Conservation (phyloP, 2,888 invertebrate species). For the Polymixis flavicincta region DNA sequence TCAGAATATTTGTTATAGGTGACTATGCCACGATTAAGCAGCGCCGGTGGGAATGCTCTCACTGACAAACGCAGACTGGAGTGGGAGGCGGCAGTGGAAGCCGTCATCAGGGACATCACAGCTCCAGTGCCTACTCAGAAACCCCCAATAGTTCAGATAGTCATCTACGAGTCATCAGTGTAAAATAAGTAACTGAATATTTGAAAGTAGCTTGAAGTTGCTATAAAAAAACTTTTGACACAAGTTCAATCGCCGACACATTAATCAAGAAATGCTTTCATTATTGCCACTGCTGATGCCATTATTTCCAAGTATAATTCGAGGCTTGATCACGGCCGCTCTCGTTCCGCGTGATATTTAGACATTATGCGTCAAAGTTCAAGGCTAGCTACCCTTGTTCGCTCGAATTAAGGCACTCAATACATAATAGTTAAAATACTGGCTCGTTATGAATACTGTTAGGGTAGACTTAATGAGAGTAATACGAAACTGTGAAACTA, state of each 20-base stretch:
- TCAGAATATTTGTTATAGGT: slow-evolving; percentile 88
- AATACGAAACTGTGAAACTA: slow-evolving; percentile 63
- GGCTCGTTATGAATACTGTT: slow-evolving; percentile 49
- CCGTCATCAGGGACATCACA: slow-evolving; percentile 93
- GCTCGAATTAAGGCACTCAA: slow-evolving; percentile 59
- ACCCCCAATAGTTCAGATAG: slow-evolving; percentile 94
- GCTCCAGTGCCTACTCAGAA: slow-evolving; percentile 90
- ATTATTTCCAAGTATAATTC: slow-evolving; percentile 55
- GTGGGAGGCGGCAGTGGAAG: slow-evolving; percentile 95
- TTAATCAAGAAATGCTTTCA: slow-evolving; percentile 59
- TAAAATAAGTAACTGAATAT: slow-evolving; percentile 75
- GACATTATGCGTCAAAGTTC: slow-evolving; percentile 68
- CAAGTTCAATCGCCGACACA: slow-evolving; percentile 39
- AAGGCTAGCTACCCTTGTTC: slow-evolving; percentile 62
- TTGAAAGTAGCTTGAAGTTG: slow-evolving; percentile 17
- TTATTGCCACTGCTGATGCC: slow-evolving; percentile 55
- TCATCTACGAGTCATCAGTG: slow-evolving; percentile 97
- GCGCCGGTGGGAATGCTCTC: slow-evolving; percentile 83
- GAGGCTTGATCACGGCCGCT: slow-evolving; percentile 64
- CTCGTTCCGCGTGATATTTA: slow-evolving; percentile 73
- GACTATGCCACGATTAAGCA: slow-evolving; percentile 93
- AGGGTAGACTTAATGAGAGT: slow-evolving; percentile 48
- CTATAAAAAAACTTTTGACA: slow-evolving; percentile 38
- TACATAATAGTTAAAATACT: slow-evolving; percentile 48
- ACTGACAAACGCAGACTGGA: slow-evolving; percentile 91